These are phyloP conservation scores for Chiloscyllium plagiosum DNA, from an alignment of 2,113 vertebrate species.

Conservation along the genomic window DNA sequence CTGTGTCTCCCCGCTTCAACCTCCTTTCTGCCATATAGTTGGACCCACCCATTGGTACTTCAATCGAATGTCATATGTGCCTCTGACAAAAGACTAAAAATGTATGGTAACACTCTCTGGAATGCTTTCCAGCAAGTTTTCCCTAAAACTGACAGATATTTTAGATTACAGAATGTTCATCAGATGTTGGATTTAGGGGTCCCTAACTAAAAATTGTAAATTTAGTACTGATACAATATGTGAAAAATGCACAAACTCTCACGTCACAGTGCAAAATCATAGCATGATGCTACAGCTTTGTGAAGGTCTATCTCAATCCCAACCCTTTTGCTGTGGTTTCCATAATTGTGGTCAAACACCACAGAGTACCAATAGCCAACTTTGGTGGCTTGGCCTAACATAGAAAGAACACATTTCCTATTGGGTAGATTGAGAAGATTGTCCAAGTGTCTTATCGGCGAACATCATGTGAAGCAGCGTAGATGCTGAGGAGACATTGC, in stretches of 20 bases:
- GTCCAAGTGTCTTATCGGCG: neutral
- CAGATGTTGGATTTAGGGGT: neutral
- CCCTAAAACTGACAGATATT: no score
- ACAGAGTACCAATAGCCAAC: no score
- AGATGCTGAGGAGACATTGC: no score
- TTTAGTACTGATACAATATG: neutral
- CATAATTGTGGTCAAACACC: no score
- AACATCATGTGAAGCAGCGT: neutral
- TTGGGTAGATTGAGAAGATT: neutral
- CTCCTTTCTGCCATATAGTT: neutral
- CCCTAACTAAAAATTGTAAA: neutral
- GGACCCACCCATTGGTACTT: neutral
- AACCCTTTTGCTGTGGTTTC: no score
- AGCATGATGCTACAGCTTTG: no score
- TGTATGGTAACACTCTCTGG: neutral
- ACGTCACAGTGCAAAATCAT: no score
- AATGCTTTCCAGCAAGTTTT: no score
- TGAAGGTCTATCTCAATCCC: no score
- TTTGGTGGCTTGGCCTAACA: no score
- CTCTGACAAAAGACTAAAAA: neutral
- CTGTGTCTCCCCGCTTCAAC: neutral
- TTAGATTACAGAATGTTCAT: neutral
- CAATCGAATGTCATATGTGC: no score
- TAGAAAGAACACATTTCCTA: neutral
- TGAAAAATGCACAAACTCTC: no score